Conservation (phyloP, 2,888 invertebrate species). For the Biston stratarius region DNA sequence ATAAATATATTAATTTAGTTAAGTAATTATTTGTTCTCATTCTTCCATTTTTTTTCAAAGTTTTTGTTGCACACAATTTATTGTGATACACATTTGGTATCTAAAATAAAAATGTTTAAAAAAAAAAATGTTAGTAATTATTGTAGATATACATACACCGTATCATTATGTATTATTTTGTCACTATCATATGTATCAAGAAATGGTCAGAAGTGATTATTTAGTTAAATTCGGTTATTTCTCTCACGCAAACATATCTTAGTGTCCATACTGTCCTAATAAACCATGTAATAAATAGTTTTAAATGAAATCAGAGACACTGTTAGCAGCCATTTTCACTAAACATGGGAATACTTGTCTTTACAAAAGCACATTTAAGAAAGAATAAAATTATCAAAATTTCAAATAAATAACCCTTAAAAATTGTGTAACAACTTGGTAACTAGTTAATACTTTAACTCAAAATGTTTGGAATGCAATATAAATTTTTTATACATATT, state of each 20-base stretch:
- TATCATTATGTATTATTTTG: no score
- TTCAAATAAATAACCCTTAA: slow-evolving; percentile 42
- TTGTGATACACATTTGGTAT: no score
- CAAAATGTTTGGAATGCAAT: slow-evolving; percentile 52
- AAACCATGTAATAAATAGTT: neutral
- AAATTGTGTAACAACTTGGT: slow-evolving; percentile 55
- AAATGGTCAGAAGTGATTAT: no score
- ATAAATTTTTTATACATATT: slow-evolving; percentile 17
- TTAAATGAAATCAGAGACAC: slow-evolving; percentile 3
- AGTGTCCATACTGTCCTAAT: neutral
- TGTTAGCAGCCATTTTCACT: slow-evolving; percentile 38
- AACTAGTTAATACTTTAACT: slow-evolving; percentile 67
- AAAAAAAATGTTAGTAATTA: no score
- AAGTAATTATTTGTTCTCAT: no score
- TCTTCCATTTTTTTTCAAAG: no score
- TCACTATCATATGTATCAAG: no score
- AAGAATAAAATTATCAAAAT: slow-evolving; percentile 32
- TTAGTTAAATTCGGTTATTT: no score
- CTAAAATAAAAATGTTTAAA: no score
- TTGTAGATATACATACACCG: no score
- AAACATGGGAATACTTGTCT: slow-evolving; percentile 41
- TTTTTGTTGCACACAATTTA: no score
- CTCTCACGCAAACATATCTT: neutral
- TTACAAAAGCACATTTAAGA: slow-evolving; percentile 40
- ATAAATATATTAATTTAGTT: no score